Evolutionary conservation across 35 echinoderm and acorn worm genomes (phyloP), one percentile per base, ranked within the genome.

Genomic region (Diadema setosum): DNA sequence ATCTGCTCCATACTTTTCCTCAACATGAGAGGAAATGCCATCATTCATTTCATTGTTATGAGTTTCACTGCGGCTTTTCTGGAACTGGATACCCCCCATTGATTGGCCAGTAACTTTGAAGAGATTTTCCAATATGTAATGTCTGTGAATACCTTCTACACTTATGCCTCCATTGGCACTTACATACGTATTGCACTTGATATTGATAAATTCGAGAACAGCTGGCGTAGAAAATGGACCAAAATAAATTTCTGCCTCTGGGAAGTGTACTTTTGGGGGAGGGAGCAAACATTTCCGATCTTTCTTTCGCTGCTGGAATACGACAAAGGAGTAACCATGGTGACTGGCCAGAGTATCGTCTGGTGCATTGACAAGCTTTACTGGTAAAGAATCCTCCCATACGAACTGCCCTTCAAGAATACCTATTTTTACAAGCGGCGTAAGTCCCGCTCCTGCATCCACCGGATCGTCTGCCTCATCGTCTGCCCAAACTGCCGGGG

Each of bases 161-260:
- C 46, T 81, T 37, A 87, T 32, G 26, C 60, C 40, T 34, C 95
- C 95, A 65, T 80, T 70, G 56, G 50, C 42, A 31, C 48, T 82
- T 39, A 64, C 55, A 65, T 65, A 97, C 0, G 95, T 90, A 39
- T 80, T 32, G 56, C 95, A 97, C 35, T 80, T 93, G 8, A 57
- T 30, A 65, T 97, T 97, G 17, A 97, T 57, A 41, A 90, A 97
- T 4, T 93, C 61, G 2, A 97, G 46, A 58, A 93, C 36, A 42
- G 49, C 63, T 63, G 74, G 33, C 18, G 81, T 41, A 55, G 35
- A 63, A 39, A 75, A 2, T 32, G 59, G 87, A 9, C 82, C 87
- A 0, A 11, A 45, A 78, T 90, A 97, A 0, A 11, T 48, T 41
- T 87, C 91, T n/a, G n/a, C n/a, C 40, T 82, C 95, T 35, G 75